These are phyloP conservation scores for Campylomormyrus tamandua DNA, from an alignment of 2,113 vertebrate genomes.

Conservation along the genomic window DNA sequence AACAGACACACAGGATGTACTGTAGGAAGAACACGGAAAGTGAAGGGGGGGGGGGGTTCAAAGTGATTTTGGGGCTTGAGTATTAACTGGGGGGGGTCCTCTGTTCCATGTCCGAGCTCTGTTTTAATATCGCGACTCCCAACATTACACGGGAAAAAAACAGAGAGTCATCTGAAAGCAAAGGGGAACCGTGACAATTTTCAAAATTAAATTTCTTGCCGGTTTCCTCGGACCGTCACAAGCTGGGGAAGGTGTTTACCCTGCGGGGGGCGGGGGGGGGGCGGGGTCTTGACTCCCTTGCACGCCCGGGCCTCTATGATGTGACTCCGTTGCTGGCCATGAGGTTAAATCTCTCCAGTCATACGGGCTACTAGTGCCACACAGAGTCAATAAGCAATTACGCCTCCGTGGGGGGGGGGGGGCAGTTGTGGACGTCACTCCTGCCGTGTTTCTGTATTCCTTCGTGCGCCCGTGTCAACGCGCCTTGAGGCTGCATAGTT, in stretches of 20 bases:
- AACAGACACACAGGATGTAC: not conserved
- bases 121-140: slow-evolving; percentile 12
- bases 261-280: not conserved
- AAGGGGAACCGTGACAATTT: slow-evolving; percentile 1
- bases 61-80: not conserved
- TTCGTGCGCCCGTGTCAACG: not conserved
- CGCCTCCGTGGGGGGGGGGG: not conserved
- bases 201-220: slow-evolving; percentile 8
- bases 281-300: not conserved
- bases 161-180: not conserved
- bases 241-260: not conserved
- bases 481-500: not conserved
- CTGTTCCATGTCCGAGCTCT: not conserved
- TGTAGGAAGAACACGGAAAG: not conserved
- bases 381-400: not conserved
- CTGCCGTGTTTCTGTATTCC: not conserved
- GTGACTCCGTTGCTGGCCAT: not conserved
- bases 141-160: not conserved
- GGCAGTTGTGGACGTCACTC: not conserved
- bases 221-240: not conserved
- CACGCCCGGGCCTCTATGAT: not conserved
- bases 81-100: not conserved
- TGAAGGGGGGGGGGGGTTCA: not conserved
- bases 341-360: not conserved
- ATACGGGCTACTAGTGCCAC: not conserved